Evolutionary conservation across 92 coral and sea anemone species (phyloP).

Genomic region (Diadumene lineata): DNA sequence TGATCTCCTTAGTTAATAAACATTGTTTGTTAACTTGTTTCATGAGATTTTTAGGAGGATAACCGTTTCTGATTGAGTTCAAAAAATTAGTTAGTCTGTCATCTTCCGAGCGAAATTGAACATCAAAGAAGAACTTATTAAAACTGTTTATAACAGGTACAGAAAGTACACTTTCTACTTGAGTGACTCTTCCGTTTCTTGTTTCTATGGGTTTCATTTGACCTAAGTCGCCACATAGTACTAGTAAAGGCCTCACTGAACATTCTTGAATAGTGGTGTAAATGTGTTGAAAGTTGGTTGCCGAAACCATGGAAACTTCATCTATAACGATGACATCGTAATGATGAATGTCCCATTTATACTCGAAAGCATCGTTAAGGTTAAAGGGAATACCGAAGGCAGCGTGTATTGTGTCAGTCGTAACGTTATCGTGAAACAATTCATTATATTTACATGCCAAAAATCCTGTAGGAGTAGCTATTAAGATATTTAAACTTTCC

Average conservation of each 20-base stretch:
- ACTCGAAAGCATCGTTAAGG: background rate
- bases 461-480: conserved; percentile 27
- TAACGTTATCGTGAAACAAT: background rate
- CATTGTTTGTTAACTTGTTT: background rate
- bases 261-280: background rate
- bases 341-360: background rate
- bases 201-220: conserved; percentile 25
- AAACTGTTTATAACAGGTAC: background rate
- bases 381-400: conserved; percentile 22
- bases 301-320: conserved; percentile 49
- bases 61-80: background rate
- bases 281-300: conserved; percentile 6
- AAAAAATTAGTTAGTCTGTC: too few species aligned
- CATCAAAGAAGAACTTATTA: background rate
- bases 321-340: conserved; percentile 35
- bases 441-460: conserved; percentile 11
- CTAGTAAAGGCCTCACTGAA: background rate
- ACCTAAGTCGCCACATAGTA: conserved; percentile 7
- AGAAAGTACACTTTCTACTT: conserved; percentile 3
- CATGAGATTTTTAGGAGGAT: background rate
- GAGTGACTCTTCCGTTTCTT: background rate
- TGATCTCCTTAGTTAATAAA: background rate
- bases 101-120: background rate
- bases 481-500: background rate
- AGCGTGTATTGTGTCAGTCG: conserved; percentile 5